Conservation (phyloP, 2,113 vertebrate genomes). For the Grallaria varia region DNA sequence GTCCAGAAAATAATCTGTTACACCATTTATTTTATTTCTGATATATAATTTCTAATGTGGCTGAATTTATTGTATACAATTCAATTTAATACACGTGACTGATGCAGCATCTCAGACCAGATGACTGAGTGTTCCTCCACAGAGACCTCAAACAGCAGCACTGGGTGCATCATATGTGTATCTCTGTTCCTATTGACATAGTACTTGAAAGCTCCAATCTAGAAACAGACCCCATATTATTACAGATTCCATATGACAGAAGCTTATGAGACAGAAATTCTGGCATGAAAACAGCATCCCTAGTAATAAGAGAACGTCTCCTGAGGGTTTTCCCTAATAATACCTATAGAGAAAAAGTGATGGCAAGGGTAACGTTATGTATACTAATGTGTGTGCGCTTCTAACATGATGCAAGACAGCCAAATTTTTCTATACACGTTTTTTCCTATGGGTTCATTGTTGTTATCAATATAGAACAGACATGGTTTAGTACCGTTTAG, state of each 20-base stretch:
- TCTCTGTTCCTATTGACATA: not conserved
- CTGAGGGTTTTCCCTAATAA: not conserved
- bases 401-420: not conserved
- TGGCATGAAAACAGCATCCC: not conserved
- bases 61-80: not conserved
- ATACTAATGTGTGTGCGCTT: not conserved
- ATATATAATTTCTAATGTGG: not conserved
- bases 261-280: not conserved
- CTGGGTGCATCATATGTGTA: fast-evolving
- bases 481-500: not conserved
- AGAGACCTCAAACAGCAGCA: not conserved
- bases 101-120: not conserved
- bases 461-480: not conserved
- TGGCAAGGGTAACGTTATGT: not conserved
- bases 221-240: not conserved
- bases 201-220: not conserved
- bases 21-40: not conserved
- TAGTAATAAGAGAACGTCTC: not conserved
- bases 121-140: not conserved
- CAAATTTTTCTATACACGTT: not conserved
- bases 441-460: not conserved
- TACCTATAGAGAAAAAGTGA: not conserved
- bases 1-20: not conserved
- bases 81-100: not conserved
- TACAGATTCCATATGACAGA: not conserved